Evolutionary conservation across 2,113 vertebrate species (phyloP).

Genomic region (Clarias macrocephalus): DNA sequence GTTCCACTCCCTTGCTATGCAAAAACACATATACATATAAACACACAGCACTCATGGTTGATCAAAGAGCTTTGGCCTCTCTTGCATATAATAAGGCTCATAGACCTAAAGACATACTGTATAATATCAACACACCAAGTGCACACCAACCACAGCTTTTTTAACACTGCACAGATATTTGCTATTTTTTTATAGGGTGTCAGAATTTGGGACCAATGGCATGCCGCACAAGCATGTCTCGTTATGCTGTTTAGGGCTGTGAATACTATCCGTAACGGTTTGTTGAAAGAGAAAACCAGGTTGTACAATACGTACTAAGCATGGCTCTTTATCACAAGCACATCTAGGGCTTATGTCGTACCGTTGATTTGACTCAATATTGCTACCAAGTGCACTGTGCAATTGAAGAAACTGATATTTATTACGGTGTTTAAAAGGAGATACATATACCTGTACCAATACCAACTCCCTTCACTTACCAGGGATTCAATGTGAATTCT

Average conservation of each 20-base stretch:
- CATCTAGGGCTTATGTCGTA: background rate
- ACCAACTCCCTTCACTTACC: background rate
- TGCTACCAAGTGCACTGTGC: background rate
- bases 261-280: constrained; percentile 73
- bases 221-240: constrained; percentile 46
- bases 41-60: constrained; percentile 14
- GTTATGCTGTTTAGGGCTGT: constrained; percentile 71
- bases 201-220: constrained; percentile 20
- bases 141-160: background rate
- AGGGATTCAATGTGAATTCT: background rate
- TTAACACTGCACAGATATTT: background rate
- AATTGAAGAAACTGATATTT: background rate
- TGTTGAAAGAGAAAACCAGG: constrained; percentile 55
- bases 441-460: background rate
- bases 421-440: background rate
- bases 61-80: background rate
- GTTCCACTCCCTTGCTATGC: constrained; percentile 42
- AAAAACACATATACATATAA: constrained; percentile 8
- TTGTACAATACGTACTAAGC: constrained; percentile 41
- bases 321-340: background rate
- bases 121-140: background rate
- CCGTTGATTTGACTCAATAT: background rate
- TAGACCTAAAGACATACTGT: constrained; percentile 14
- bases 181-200: constrained; percentile 13
- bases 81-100: background rate